Conservation (phyloP, 1,140 invertebrate genomes). For the Listronotus oregonensis region DNA sequence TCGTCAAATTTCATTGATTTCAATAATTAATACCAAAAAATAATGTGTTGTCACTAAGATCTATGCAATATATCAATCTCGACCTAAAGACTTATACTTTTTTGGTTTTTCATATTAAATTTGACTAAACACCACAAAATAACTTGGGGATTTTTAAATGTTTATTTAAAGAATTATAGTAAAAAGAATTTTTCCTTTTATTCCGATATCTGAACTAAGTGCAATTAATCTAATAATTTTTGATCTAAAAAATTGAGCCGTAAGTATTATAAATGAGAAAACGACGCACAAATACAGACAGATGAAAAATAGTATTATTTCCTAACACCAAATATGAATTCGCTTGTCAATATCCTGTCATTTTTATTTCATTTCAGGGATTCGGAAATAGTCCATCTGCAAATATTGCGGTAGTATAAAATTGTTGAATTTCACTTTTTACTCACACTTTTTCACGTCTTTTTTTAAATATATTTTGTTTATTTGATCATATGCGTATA, state of each 20-base stretch:
- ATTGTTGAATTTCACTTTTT: conserved; percentile 51
- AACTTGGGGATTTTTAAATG: too few relatives aligned
- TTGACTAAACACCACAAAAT: too few relatives aligned
- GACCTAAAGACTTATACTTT: too few relatives aligned
- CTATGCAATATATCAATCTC: too few relatives aligned
- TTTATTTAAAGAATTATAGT: too few relatives aligned
- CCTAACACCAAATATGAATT: neutral
- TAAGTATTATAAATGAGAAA: conserved; percentile 38
- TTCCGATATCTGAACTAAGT: neutral
- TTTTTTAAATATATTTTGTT: conserved; percentile 27
- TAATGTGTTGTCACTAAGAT: too few relatives aligned
- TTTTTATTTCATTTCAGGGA: conserved; percentile 53
- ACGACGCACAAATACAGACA: conserved; percentile 38
- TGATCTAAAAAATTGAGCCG: neutral
- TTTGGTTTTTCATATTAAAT: too few relatives aligned
- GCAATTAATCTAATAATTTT: neutral
- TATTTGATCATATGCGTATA: conserved; percentile 18
- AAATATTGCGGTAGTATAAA: conserved; percentile 60
- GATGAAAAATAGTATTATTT: conserved; percentile 29
- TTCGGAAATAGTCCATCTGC: conserved; percentile 58
- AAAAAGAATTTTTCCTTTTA: too few relatives aligned
- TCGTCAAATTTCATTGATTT: too few relatives aligned
- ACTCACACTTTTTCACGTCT: conserved; percentile 36
- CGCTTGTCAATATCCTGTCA: conserved; percentile 14
- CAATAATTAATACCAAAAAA: too few relatives aligned